These are phyloP conservation scores for Telmatherina bonti DNA, from an alignment of 2,797 vertebrate species.

Conservation along the genomic window DNA sequence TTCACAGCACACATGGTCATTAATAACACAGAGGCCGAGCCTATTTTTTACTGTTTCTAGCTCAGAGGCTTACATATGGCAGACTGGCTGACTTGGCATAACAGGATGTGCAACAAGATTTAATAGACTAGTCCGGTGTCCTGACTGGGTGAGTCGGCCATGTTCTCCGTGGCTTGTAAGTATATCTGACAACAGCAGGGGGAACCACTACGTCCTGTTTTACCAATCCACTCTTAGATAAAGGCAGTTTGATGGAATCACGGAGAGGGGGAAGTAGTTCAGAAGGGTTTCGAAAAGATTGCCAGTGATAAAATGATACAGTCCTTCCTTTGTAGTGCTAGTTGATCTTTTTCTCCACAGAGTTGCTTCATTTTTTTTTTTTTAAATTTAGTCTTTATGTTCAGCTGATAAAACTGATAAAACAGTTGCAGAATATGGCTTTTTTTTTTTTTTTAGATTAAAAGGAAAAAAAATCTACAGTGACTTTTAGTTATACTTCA, in stretches of 20 bases:
- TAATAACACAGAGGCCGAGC: slow-evolving; percentile 42
- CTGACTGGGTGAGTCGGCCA: background rate
- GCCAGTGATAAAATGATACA: slow-evolving; percentile 1
- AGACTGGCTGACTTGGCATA: slow-evolving; percentile 46
- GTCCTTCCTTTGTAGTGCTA: background rate
- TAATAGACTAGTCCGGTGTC: slow-evolving; percentile 34
- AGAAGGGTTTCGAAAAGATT: background rate
- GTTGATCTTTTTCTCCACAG: background rate
- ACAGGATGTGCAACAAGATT: slow-evolving; percentile 40
- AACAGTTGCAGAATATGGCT: background rate
- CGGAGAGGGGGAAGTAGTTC: background rate
- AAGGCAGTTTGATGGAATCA: background rate
- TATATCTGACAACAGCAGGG: slow-evolving; percentile 66
- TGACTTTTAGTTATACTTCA: background rate
- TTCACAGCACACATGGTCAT: slow-evolving; percentile 62
- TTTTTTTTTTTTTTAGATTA: background rate
- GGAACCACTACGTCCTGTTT: slow-evolving; percentile 52
- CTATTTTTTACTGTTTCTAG: slow-evolving; percentile 60
- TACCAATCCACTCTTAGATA: background rate
- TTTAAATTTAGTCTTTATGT: too few relatives aligned
- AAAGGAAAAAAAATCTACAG: background rate
- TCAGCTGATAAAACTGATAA: too few relatives aligned
- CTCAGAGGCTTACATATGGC: slow-evolving; percentile 73
- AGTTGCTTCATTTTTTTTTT: background rate
- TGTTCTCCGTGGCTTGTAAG: slow-evolving; percentile 34